Evolutionary conservation across 2,113 vertebrate species (phyloP), one percentile per base, ranked within the genome.

Genomic region (Poicephalus meyeri): DNA sequence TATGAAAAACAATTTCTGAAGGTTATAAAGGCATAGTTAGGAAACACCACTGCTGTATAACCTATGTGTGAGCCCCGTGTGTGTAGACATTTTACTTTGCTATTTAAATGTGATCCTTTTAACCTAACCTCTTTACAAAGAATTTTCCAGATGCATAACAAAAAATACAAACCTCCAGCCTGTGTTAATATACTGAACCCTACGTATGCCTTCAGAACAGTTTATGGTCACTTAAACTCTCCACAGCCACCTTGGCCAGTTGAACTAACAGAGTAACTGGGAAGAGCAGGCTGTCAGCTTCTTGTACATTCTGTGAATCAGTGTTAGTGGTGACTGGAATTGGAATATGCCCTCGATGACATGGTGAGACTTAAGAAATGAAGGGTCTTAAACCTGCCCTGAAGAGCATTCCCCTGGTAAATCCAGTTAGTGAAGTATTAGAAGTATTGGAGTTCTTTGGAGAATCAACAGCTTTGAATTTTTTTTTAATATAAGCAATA

Each of bases 251-350:
- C 19, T 46, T 82, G 50, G 52, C n/a, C 56, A 56, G 21, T 46
- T 76, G 53, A 87, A 33, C 24, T 80, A 47, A 35, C 15, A 66
- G n/a, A 18, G 6, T 52, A n/a, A 42, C 49, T 73, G n/a, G 7
- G 52, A 72, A 65, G 37, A 82, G 20, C 39, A 68, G 73, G 4
- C 41, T 84, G 56, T 46, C 76, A 73, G 26, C 31, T 87, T 80
- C 55, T 76, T 53, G 28, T 53, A 35, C 7, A 6, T 8, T 76
- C 31, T 85, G 35, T 68, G 31, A 74, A 49, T 63, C 20, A 19
- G 0, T 0, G 0, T 39, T 89, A 31, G 16, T 35, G 26, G 23
- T 20, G 18, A 17, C 29, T 68, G 39, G 28, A 81, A 56, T 46
- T 68, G 39, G 28, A 81, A 56, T 46, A 63, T 12, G 5, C 15